phyloP scores from a whole-genome alignment of 2,797 vertebrate genomes.

The Gadopsis marmoratus region DNA sequence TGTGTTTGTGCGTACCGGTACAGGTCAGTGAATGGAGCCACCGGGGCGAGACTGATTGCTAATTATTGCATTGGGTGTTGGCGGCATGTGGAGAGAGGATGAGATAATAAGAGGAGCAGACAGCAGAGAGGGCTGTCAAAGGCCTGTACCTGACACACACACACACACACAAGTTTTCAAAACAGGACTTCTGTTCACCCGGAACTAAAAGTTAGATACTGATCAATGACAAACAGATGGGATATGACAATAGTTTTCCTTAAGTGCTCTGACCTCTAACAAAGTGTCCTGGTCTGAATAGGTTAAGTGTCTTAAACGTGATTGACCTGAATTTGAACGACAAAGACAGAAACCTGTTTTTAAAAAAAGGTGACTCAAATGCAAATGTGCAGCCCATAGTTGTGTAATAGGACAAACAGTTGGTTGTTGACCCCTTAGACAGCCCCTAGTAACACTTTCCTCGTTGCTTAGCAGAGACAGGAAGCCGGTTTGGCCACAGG shows the following conservation, averaged over 20 bases:
- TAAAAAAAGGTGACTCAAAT: slow-evolving; percentile 2
- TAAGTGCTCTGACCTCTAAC: neutral
- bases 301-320: neutral
- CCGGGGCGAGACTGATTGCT: slow-evolving; percentile 69
- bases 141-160: slow-evolving; percentile 28
- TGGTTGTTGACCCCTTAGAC: slow-evolving; percentile 29
- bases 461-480: slow-evolving; percentile 36
- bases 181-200: neutral
- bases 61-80: slow-evolving; percentile 71
- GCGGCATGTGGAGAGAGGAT: slow-evolving; percentile 55
- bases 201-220: neutral
- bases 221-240: neutral
- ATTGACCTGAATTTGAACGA: neutral
- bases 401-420: slow-evolving; percentile 10
- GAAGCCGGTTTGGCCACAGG: slow-evolving; percentile 42
- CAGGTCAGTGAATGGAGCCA: slow-evolving; percentile 64
- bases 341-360: neutral
- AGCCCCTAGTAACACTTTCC: slow-evolving; percentile 23
- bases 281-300: neutral
- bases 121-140: slow-evolving; percentile 31
- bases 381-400: neutral
- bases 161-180: neutral
- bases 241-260: neutral
- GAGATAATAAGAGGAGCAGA: slow-evolving; percentile 49
- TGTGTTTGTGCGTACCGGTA: neutral